phyloP scores from a whole-genome alignment of 2,888 invertebrate genomes.

The Panzeria rudis region DNA sequence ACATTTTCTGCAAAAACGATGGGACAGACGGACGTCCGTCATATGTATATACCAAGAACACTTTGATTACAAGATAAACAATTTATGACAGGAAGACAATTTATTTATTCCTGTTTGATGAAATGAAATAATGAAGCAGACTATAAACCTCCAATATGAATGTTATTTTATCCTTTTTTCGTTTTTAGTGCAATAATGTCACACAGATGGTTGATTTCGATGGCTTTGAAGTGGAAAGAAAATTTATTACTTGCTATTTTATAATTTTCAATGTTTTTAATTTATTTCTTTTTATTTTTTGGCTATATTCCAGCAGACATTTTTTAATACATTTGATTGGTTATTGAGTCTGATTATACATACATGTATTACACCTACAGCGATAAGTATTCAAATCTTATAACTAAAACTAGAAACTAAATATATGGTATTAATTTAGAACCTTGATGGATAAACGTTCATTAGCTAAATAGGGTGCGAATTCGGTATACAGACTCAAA shows the following conservation, averaged over 20 bases:
- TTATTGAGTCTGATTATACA: no score
- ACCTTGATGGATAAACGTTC: no score
- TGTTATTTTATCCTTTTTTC: not conserved
- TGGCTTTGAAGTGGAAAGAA: not conserved
- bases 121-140: constrained; percentile 14
- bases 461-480: no score
- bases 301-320: no score
- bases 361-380: no score
- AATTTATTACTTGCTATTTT: not conserved
- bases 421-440: no score
- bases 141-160: not conserved
- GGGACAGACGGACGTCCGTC: not conserved
- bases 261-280: not conserved
- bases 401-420: no score
- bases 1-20: not conserved
- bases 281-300: not conserved
- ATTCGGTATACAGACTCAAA: no score
- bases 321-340: no score
- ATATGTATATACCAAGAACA: not conserved
- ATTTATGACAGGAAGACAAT: constrained; percentile 34
- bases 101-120: constrained; percentile 13
- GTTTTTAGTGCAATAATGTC: not conserved
- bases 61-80: constrained; percentile 3
- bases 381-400: no score
- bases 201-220: not conserved